A percentile compares a stretch with the other conserved stretches of the same genome.
These are phyloP conservation scores for Hymenopus coronatus DNA, from an alignment of 2,888 invertebrate genomes.

Conservation along the genomic window DNA sequence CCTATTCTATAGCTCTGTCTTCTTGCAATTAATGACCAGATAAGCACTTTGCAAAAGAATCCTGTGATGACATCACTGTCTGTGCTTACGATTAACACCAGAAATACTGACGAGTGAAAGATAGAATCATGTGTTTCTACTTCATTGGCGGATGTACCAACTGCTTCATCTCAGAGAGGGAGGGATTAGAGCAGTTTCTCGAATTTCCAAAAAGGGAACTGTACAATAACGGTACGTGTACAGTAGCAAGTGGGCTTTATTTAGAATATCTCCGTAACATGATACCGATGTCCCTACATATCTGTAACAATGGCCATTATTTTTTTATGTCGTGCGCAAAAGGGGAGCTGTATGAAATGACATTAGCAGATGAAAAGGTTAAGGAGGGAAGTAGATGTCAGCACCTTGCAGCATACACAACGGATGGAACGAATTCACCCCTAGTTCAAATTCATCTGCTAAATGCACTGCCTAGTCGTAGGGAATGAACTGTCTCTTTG, in stretches of 20 bases:
- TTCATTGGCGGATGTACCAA: too few relatives aligned
- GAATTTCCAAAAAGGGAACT: neutral
- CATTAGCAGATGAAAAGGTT: neutral
- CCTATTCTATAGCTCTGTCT: too few relatives aligned
- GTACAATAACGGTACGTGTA: neutral
- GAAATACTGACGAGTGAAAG: too few relatives aligned
- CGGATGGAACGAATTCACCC: slow-evolving; percentile 26
- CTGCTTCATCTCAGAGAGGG: neutral
- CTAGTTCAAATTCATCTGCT: neutral
- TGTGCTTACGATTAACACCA: too few relatives aligned
- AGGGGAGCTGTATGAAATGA: neutral
- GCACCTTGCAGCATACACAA: slow-evolving; percentile 24
- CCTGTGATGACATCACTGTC: too few relatives aligned
- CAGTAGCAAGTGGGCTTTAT: neutral
- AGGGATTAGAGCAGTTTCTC: neutral
- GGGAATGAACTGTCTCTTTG: neutral
- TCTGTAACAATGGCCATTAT: neutral
- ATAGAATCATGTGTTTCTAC: too few relatives aligned
- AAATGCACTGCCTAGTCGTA: neutral
- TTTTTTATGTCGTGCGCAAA: neutral
- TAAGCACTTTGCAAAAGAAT: too few relatives aligned
- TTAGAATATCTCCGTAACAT: neutral
- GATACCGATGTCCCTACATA: neutral
- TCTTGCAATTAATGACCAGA: too few relatives aligned
- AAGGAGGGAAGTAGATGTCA: slow-evolving; percentile 26